Conservation (phyloP, 2,797 vertebrate species). For the Dryobates pubescens region DNA sequence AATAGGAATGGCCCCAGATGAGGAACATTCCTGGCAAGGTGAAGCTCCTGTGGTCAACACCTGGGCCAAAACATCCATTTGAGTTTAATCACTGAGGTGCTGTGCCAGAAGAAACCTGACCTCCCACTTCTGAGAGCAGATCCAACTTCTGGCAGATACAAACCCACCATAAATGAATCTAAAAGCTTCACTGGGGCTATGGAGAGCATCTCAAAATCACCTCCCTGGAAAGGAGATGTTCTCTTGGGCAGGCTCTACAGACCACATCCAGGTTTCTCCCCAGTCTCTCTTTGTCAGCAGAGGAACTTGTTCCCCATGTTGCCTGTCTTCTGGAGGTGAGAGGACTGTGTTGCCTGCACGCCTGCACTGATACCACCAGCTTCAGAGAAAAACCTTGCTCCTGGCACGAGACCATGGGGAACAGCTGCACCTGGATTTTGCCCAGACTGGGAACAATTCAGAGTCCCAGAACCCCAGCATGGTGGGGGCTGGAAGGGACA, state of each 20-base stretch:
- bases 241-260: neutral
- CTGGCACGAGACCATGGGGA: fast-evolving
- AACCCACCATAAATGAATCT: fast-evolving
- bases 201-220: neutral
- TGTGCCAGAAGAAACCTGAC: neutral
- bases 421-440: neutral
- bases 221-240: neutral
- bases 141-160: neutral
- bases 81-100: fast-evolving
- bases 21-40: neutral
- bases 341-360: too few relatives aligned
- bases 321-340: neutral
- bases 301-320: neutral
- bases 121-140: neutral
- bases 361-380: neutral
- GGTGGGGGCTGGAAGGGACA: too few relatives aligned
- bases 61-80: neutral
- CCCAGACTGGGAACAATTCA: neutral
- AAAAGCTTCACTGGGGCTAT: fast-evolving
- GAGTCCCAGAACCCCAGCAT: too few relatives aligned
- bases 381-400: neutral
- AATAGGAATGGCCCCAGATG: neutral
- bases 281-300: neutral
- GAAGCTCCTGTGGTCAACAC: neutral
- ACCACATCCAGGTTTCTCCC: neutral